Evolutionary conservation across 64 coral and sea anemone species (phyloP).

Genomic region (Porites australiensis): DNA sequence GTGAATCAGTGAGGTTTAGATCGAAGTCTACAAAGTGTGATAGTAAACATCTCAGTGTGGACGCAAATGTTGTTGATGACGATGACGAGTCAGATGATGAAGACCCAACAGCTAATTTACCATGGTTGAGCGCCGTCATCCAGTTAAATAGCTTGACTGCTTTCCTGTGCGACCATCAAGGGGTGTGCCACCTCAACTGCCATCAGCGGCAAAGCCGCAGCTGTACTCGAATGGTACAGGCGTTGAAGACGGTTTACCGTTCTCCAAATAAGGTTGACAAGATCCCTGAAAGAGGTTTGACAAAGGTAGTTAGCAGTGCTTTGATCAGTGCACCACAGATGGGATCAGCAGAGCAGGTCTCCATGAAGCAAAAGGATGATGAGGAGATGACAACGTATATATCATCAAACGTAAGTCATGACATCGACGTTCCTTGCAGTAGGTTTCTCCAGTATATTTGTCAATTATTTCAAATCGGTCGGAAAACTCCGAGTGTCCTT

Average conservation of each 20-base stretch:
- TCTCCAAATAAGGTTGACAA: slow-evolving; percentile 40
- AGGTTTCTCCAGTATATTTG: too few relatives aligned
- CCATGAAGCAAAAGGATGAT: slow-evolving; percentile 72
- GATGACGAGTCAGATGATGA: slow-evolving; percentile 88
- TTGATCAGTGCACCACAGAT: slow-evolving; percentile 13
- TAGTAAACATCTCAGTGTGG: slow-evolving; percentile 53
- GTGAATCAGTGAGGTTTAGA: slow-evolving; percentile 44
- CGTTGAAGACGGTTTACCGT: slow-evolving; percentile 80
- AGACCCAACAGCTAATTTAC: slow-evolving; percentile 81
- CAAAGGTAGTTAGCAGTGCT: neutral
- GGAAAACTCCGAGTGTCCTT: too few relatives aligned
- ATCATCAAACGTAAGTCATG: slow-evolving; percentile 62
- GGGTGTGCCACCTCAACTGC: slow-evolving; percentile 74
- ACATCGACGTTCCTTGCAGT: too few relatives aligned
- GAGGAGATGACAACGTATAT: slow-evolving; percentile 86
- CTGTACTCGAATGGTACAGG: slow-evolving; percentile 79
- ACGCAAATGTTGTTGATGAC: slow-evolving; percentile 17
- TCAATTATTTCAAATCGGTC: too few relatives aligned
- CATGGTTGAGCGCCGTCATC: slow-evolving; percentile 89
- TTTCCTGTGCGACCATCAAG: slow-evolving; percentile 90
- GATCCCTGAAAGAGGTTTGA: neutral
- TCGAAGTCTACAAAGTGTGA: slow-evolving; percentile 45
- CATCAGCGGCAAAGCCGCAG: slow-evolving; percentile 91
- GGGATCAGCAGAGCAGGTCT: slow-evolving; percentile 5
- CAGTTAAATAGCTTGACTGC: slow-evolving; percentile 87